Base-by-base conservation (phyloP, 2,888 invertebrate species). In the Vanessa cardui region DNA sequence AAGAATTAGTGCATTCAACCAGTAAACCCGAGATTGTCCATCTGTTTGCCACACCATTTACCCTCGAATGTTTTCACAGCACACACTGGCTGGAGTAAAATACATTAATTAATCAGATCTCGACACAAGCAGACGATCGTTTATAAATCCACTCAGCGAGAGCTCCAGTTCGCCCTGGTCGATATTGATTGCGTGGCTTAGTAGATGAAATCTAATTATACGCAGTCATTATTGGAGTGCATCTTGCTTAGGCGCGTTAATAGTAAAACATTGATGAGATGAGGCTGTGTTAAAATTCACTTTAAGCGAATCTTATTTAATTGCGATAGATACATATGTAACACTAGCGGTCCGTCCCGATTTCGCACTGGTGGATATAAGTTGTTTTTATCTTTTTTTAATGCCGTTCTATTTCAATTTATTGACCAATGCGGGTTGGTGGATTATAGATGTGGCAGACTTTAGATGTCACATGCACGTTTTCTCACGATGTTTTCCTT, bases 1-100 rank as follows among this genome's bases (percentile, higher is more conserved):
- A 39, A 83, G 85, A 85, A 87, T 88, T 85, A 88, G 85, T 80
- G 85, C 85, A 81, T 81, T 84, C 80, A 79, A 80, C 83, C 85
- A 80, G 80, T 80, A 82, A 80, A 76, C 83, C 80, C 75, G 78
- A 83, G 85, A 81, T 80, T 79, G 84, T 83, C 83, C 78, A 80
- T 80, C 75, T 82, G 75, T 75, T 76, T 79, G 80, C 83, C 83
- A 80, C 85, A 81, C 82, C 83, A 86, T 88, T 86, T 83, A 80
- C 84, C 80, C 73, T 73, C 78, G 78, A 82, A 79, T 82, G 79
- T 80, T 80, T 79, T 76, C 76, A 76, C 78, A 74, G 71, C 78
- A 75, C 68, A 45, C 69, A 64, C 58, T 54, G 64, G 54, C 64
- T 66, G 62, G 49, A 64, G 69, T 69, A 64, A 67, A 69, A 72